These are phyloP conservation scores for Cromileptes altivelis DNA, from an alignment of 2,113 vertebrate genomes.

Conservation along the genomic window DNA sequence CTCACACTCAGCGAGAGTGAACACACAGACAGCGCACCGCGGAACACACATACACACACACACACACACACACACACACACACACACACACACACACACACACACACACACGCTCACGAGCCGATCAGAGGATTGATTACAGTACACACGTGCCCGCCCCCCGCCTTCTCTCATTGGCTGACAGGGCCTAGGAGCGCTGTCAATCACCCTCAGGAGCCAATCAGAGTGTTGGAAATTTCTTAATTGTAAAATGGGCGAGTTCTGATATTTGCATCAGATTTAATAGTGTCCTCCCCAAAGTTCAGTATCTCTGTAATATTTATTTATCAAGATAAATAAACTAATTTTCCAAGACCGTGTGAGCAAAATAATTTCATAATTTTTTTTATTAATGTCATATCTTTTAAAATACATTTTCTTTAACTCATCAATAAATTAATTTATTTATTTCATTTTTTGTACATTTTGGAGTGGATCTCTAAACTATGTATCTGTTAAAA, in stretches of 20 bases:
- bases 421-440: too few relatives aligned
- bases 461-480: too few relatives aligned
- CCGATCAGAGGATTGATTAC: slow-evolving; percentile 72
- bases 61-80: slow-evolving; percentile 15
- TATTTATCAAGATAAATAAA: too few relatives aligned
- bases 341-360: not conserved
- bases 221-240: slow-evolving; percentile 5
- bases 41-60: slow-evolving; percentile 1
- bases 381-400: too few relatives aligned
- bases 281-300: not conserved
- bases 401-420: too few relatives aligned
- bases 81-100: not conserved
- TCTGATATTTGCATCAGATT: not conserved
- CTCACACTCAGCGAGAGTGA: slow-evolving; percentile 1
- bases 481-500: too few relatives aligned
- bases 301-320: not conserved
- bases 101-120: slow-evolving; percentile 27
- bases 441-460: too few relatives aligned
- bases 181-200: slow-evolving; percentile 34
- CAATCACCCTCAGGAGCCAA: slow-evolving; percentile 48
- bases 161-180: slow-evolving; percentile 63
- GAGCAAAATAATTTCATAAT: not conserved
- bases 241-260: not conserved
- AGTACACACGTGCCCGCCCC: slow-evolving; percentile 49
- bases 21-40: slow-evolving; percentile 8